These are phyloP conservation scores for Ephialtes manifestator DNA, from an alignment of 2,888 invertebrate genomes.

Conservation along the genomic window DNA sequence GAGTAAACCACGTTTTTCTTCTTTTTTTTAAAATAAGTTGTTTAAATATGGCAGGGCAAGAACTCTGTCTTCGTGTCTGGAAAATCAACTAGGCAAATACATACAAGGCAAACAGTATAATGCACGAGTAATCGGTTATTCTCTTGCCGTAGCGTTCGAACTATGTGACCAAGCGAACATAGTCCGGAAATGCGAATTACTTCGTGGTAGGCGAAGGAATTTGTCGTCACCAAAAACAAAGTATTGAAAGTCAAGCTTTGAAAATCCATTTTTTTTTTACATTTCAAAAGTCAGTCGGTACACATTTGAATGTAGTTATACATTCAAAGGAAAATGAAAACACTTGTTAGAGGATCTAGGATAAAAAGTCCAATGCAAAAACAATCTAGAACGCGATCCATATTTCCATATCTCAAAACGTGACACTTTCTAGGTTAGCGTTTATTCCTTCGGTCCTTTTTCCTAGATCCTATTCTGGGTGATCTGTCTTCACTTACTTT, in stretches of 20 bases:
- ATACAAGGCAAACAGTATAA: constrained; percentile 1
- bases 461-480: neutral
- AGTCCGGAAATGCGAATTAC: neutral
- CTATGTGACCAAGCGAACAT: constrained; percentile 41
- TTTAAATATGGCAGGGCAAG: neutral
- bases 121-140: constrained; percentile 10
- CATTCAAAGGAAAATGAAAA: neutral
- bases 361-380: neutral
- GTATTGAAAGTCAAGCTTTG: neutral
- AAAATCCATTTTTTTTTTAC: neutral
- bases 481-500: neutral
- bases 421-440: neutral
- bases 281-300: too few relatives aligned
- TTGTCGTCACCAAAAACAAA: neutral
- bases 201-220: neutral
- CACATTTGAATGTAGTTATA: neutral
- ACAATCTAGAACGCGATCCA: neutral
- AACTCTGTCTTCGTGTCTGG: constrained; percentile 2
- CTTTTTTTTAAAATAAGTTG: neutral
- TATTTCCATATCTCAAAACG: neutral
- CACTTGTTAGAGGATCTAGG: neutral
- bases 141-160: neutral
- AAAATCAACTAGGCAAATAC: neutral
- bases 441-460: neutral
- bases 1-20: constrained; percentile 67